Percentiles rank a stretch among this genome's conserved stretches.
Conservation (phyloP, 2,888 invertebrate genomes). For the Pammene fasciana region DNA sequence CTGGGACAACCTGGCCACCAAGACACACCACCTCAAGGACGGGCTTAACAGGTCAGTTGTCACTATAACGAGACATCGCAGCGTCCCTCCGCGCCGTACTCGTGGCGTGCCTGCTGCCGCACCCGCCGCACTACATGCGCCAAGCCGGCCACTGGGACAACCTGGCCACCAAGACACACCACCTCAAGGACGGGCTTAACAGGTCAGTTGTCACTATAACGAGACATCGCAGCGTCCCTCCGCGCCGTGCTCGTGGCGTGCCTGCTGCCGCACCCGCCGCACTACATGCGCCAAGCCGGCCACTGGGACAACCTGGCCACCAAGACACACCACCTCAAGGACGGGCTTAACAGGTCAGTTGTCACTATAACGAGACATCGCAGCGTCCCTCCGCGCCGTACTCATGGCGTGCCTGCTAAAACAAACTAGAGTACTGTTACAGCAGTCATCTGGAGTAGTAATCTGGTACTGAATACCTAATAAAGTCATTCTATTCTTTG, state of each 20-base stretch:
- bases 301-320: too few relatives aligned
- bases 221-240: background rate
- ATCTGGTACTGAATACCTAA: too few relatives aligned
- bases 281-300: too few relatives aligned
- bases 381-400: background rate
- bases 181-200: slow-evolving; percentile 90
- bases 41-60: slow-evolving; percentile 59
- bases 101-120: background rate
- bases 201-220: background rate
- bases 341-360: slow-evolving; percentile 75
- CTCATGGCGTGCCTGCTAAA: background rate
- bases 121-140: too few relatives aligned
- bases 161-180: slow-evolving; percentile 84
- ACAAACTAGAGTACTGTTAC: too few relatives aligned
- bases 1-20: slow-evolving; percentile 94
- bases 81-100: background rate
- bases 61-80: background rate
- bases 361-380: background rate
- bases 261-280: background rate
- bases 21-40: slow-evolving; percentile 96
- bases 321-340: slow-evolving; percentile 93
- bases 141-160: too few relatives aligned
- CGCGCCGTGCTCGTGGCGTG: background rate
- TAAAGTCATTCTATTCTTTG: slow-evolving; percentile 24
- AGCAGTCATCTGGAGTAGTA: background rate